Base-by-base conservation (phyloP, 2,888 invertebrate genomes). In the Drosophila austrosaltans region DNA sequence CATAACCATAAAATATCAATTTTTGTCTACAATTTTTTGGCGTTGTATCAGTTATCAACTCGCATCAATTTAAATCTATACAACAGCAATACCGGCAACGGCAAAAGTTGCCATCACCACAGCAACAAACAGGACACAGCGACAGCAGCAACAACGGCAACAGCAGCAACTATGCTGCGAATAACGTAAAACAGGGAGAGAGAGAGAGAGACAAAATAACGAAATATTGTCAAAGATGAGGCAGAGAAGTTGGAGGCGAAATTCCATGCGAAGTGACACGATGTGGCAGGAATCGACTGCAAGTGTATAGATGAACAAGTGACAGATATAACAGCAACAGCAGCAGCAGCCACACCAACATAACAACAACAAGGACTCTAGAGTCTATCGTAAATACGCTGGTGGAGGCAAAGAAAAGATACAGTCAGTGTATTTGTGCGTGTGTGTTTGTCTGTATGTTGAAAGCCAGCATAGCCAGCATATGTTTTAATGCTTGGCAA, bases 1-100 rank as follows among this genome's bases (percentile, higher is more conserved):
- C 85, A 86, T 86, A 86, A 75, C 79, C 87, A 86, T 86, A 87
- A 86, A 86, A 85, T 82, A 86, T 82, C 85, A 86, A 86, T 85
- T 85, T 82, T 79, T 77, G 77, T 79, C 75, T 69, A 79, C 74
- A 77, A 59, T 79, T 77, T 77, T 82, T 67, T 57, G 63, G 58
- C 3, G 44, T 48, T 40, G 44, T 66, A 66, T 65, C 62, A 76
- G 71, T 69, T 80, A 82, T 82, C 80, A 77, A 59, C 69, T 66
- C 63, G 75, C 76, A 84, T 85, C 84, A 82, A 87, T 87, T 84
- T 79, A 71, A 76, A 78, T 77, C 76, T 73, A 39, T 63, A 69
- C 57, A 67, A 53, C 63, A 64, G 42, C 25, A 53, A 40, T 48
- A 61, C 53, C 32, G 40, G 67, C 53, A 42, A 39, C 56, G 61